Evolutionary conservation across 2,888 invertebrate species (phyloP).

Genomic region (Lutraria lutraria): DNA sequence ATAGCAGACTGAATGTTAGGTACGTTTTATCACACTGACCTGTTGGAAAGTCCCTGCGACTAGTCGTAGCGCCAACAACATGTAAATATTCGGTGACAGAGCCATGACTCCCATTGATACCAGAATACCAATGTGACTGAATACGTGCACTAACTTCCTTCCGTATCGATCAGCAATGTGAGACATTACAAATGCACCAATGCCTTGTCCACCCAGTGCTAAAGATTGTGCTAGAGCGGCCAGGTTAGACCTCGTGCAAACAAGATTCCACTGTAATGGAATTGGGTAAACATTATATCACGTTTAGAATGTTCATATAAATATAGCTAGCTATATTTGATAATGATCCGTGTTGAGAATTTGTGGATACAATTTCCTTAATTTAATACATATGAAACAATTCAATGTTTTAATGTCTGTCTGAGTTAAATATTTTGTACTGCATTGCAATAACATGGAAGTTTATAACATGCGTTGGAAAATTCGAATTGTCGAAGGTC

Average conservation of each 20-base stretch:
- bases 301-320: too few species aligned
- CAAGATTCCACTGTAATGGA: constrained; percentile 78
- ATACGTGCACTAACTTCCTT: constrained; percentile 64
- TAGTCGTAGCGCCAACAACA: constrained; percentile 74
- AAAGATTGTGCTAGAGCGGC: constrained; percentile 81
- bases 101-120: constrained; percentile 58
- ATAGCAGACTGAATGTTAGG: too few species aligned
- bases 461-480: too few species aligned
- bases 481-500: too few species aligned
- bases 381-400: too few species aligned
- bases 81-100: constrained; percentile 63
- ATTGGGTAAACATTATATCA: too few species aligned
- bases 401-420: too few species aligned
- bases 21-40: constrained; percentile 47
- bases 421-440: too few species aligned
- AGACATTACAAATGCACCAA: constrained; percentile 79
- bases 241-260: constrained; percentile 77
- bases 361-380: too few species aligned
- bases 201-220: constrained; percentile 79
- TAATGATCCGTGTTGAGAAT: too few species aligned
- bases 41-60: constrained; percentile 74
- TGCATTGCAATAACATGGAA: too few species aligned
- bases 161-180: constrained; percentile 77
- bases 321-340: too few species aligned
- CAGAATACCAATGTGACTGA: constrained; percentile 62